These are phyloP conservation scores for Clivina fossor DNA, from an alignment of 2,888 invertebrate genomes.

Conservation along the genomic window DNA sequence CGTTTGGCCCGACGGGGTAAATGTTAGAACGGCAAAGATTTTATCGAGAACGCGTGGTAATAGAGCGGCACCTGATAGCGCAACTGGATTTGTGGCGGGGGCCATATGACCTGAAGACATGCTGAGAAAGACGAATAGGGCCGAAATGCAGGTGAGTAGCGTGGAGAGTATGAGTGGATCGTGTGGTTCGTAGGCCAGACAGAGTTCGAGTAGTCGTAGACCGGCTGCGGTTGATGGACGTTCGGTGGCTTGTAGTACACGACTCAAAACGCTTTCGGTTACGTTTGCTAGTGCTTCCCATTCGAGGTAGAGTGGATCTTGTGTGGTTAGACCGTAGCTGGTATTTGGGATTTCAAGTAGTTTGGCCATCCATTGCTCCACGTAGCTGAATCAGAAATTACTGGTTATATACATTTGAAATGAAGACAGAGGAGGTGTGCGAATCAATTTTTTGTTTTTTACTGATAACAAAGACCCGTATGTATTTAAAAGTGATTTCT, in stretches of 20 bases:
- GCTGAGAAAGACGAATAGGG: conserved; percentile 86
- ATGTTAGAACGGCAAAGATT: conserved; percentile 82
- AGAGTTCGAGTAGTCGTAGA: conserved; percentile 74
- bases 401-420: too few species aligned
- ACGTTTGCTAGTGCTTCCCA: conserved; percentile 81
- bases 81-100: conserved; percentile 57
- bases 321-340: conserved; percentile 52
- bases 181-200: conserved; percentile 71
- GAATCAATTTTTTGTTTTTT: too few species aligned
- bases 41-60: conserved; percentile 83
- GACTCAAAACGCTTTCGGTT: conserved; percentile 80
- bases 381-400: too few species aligned
- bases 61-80: conserved; percentile 66
- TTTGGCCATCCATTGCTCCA: conserved; percentile 78
- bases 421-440: too few species aligned
- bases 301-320: conserved; percentile 73
- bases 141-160: conserved; percentile 87
- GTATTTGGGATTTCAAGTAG: conserved; percentile 62
- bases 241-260: conserved; percentile 71
- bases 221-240: conserved; percentile 77
- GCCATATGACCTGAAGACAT: conserved; percentile 82
- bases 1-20: conserved; percentile 67
- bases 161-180: conserved; percentile 83
- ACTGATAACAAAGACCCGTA: too few species aligned
- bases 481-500: too few species aligned